Evolutionary conservation across 2,888 invertebrate genomes (phyloP).

Genomic region (Lepidocyrtinus sp.): DNA sequence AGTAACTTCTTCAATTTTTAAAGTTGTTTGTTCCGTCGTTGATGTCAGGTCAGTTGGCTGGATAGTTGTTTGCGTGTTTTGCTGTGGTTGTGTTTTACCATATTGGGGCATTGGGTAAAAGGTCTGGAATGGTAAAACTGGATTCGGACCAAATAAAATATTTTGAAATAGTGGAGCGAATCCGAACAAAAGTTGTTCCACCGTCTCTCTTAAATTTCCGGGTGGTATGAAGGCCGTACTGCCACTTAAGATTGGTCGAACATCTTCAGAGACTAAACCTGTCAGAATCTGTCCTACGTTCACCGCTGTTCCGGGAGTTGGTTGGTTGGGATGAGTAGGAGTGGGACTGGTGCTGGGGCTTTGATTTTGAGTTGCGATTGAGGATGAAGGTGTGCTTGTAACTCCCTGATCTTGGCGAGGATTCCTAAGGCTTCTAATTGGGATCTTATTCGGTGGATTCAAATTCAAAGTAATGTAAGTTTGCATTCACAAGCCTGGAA

Average conservation of each 20-base stretch:
- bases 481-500: background rate
- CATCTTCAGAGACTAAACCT: constrained; percentile 13
- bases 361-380: too few relatives aligned
- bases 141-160: background rate
- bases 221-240: background rate
- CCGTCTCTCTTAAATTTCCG: background rate
- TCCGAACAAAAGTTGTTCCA: background rate
- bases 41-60: background rate
- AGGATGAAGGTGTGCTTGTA: background rate
- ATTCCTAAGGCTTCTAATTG: background rate
- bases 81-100: too few relatives aligned
- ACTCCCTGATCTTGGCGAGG: background rate
- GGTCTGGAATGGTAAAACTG: background rate
- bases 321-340: background rate
- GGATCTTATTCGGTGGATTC: background rate
- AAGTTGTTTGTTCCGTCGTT: background rate
- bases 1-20: too few relatives aligned
- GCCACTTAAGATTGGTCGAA: constrained; percentile 20
- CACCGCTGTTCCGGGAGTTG: background rate
- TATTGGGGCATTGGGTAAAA: background rate
- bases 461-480: background rate
- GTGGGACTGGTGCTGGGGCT: background rate
- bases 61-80: background rate
- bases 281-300: constrained; percentile 24
- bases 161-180: background rate